These are phyloP conservation scores for Atopsyche davidsoni DNA, from an alignment of 1,140 invertebrate genomes.

Conservation along the genomic window DNA sequence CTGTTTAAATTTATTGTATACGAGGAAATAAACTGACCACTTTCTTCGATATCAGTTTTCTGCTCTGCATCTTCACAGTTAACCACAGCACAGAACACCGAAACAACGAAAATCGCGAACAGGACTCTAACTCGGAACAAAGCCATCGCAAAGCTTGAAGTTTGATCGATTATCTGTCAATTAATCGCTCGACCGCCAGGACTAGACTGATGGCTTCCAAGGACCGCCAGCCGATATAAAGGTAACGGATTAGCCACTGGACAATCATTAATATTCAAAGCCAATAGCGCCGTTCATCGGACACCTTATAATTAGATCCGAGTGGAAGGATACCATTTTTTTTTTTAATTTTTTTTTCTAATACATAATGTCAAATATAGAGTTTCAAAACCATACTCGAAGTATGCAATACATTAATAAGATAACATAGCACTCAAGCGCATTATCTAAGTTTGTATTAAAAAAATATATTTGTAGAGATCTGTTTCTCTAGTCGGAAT, in stretches of 20 bases:
- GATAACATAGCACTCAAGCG: too few relatives aligned
- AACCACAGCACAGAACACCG: slow-evolving; percentile 36
- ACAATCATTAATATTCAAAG: not conserved
- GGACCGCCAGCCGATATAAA: not conserved
- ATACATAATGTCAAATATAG: too few relatives aligned
- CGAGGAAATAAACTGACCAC: not conserved
- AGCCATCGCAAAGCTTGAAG: too few relatives aligned
- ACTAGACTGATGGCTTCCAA: not conserved
- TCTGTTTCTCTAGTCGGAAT: too few relatives aligned
- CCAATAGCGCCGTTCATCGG: not conserved
- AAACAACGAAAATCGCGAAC: slow-evolving; percentile 22
- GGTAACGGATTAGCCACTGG: not conserved
- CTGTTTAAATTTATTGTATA: too few relatives aligned
- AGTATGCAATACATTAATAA: too few relatives aligned
- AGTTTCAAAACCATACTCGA: too few relatives aligned
- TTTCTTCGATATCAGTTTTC: slow-evolving; percentile 25
- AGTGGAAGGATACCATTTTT: not conserved
- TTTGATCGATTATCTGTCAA: too few relatives aligned
- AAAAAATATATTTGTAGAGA: too few relatives aligned
- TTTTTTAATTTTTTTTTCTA: slow-evolving; percentile 1
- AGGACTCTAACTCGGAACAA: too few relatives aligned
- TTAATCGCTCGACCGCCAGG: slow-evolving; percentile 1
- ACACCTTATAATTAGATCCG: slow-evolving; percentile 1
- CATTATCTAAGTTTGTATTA: too few relatives aligned
- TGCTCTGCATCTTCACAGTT: slow-evolving; percentile 34